Evolutionary conservation across 1,140 invertebrate species (phyloP), one percentile per base, ranked within the genome.

Genomic region (Drosophila sturtevanti): DNA sequence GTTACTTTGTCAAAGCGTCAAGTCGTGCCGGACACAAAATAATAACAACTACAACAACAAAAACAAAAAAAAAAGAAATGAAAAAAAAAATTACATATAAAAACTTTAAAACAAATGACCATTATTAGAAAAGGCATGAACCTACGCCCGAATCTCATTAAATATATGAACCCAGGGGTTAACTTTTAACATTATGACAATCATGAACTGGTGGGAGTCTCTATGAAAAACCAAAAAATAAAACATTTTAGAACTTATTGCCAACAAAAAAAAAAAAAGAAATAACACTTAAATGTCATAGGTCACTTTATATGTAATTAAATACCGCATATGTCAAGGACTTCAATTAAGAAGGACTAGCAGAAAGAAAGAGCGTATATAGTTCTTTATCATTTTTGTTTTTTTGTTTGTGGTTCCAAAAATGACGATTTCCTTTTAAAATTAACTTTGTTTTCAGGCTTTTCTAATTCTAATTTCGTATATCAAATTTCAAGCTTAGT

Each of bases 11-110:
- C 72, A 77, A 69, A 84, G 72, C 72, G 65, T 56, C 27, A 84
- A 80, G 84, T 87, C 84, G 84, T 87, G 84, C 84, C 76, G 63
- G 63, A 87, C 76, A 73, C 16, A 21, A 18, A 48, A n/a, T n/a
- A n/a, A n/a, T n/a, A n/a, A n/a, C n/a, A n/a, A n/a, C n/a, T n/a
- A n/a, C n/a, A n/a, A 48, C 1, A n/a, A 9, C 3, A 9, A 21
- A 48, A 18, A 44, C 0, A 44, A 18, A 44, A 6, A 31, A 6
- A 31, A 24, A 24, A 24, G 24, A 24, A 24, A 6, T 2, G 27
- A 31, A 31, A 31, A 31, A 31, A 31, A 31, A 31, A 6, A 31
- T 1, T 31, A 31, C 27, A 31, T 6, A 31, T 31, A 31, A 31
- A 18, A 18, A 11, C 16, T 48, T 21, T 48, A 21, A 79, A 73